Conservation (phyloP, 2,888 invertebrate genomes). For the Drosophila flavopinicola region DNA sequence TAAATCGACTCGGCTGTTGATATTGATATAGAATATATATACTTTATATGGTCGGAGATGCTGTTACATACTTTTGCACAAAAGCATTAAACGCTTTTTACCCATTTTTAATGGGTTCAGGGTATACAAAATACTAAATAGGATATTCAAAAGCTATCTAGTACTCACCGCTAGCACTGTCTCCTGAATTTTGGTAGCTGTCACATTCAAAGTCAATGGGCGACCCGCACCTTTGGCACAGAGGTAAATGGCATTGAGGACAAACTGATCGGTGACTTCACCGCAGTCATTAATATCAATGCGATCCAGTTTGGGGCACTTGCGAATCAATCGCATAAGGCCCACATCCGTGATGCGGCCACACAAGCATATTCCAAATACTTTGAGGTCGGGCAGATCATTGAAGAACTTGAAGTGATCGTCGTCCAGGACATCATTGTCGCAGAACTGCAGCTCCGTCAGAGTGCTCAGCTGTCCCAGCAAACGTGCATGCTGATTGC, state of each 20-base stretch:
- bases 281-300: conserved; percentile 56
- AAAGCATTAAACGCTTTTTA: no score
- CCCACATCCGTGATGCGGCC: conserved; percentile 55
- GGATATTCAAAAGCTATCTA: not conserved
- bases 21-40: no score
- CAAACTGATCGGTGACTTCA: conserved; percentile 55
- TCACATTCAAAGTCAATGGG: conserved; percentile 42
- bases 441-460: conserved; percentile 47
- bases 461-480: conserved; percentile 57
- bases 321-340: conserved; percentile 49
- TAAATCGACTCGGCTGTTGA: no score
- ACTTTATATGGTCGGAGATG: no score
- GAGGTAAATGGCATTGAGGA: conserved; percentile 52
- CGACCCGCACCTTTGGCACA: conserved; percentile 32
- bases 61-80: no score
- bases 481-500: conserved; percentile 56
- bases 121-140: no score
- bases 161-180: conserved; percentile 42
- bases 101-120: no score
- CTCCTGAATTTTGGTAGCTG: conserved; percentile 38
- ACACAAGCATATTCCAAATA: conserved; percentile 42
- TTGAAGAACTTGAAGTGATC: conserved; percentile 62
- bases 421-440: conserved; percentile 64
- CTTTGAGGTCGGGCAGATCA: conserved; percentile 39
- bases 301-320: conserved; percentile 41